Evolutionary conservation across 2,888 invertebrate species (phyloP).

Genomic region (Parnassius smintheus): DNA sequence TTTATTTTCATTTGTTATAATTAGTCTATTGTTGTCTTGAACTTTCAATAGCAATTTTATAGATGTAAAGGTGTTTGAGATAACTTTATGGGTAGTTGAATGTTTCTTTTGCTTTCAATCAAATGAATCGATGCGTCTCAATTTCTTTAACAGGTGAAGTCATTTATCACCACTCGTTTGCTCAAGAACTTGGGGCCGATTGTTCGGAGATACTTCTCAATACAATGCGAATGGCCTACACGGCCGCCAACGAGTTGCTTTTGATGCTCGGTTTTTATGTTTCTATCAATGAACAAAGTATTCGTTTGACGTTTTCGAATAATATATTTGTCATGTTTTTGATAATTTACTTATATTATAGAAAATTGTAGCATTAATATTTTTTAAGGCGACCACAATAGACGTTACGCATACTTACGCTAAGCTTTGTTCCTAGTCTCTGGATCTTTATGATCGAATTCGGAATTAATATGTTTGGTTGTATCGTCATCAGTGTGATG

Average conservation of each 20-base stretch:
- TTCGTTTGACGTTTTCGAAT: not conserved
- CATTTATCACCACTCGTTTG: constrained; percentile 72
- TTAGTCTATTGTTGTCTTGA: constrained; percentile 66
- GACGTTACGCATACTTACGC: too few species aligned
- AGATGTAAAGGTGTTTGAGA: constrained; percentile 46
- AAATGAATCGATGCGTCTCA: constrained; percentile 51
- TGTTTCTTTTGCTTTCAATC: constrained; percentile 50
- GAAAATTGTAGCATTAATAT: too few species aligned
- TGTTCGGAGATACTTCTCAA: constrained; percentile 44
- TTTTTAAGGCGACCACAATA: not conserved
- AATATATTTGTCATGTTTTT: not conserved
- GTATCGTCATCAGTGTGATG: too few species aligned
- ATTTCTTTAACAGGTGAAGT: constrained; percentile 50
- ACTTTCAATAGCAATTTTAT: constrained; percentile 50
- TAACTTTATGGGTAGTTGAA: constrained; percentile 41
- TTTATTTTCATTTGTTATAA: constrained; percentile 58
- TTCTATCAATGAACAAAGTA: not conserved
- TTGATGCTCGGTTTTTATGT: constrained; percentile 3
- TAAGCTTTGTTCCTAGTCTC: too few species aligned
- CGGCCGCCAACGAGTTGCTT: constrained; percentile 18
- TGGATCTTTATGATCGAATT: too few species aligned
- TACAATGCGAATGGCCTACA: constrained; percentile 28
- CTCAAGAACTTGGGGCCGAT: constrained; percentile 51
- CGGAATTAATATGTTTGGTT: too few species aligned
- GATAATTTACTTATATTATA: not conserved